Evolutionary conservation across 2,113 vertebrate species (phyloP).

Genomic region (Petrocephalus zakoni): DNA sequence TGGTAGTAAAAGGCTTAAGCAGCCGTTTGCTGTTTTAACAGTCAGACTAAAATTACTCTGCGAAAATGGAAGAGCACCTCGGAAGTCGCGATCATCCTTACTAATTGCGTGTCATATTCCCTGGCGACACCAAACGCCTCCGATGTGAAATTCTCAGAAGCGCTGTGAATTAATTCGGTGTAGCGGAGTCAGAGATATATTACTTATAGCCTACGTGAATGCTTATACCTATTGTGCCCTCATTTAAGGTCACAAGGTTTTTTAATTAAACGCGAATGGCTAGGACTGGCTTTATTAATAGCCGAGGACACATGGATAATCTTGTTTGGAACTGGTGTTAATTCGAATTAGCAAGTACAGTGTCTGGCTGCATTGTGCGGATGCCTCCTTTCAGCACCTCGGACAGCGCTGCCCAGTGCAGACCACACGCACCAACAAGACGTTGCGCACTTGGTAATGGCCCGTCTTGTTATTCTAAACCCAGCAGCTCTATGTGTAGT

Average conservation of each 20-base stretch:
- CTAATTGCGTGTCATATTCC: conserved; percentile 29
- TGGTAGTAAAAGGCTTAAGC: background rate
- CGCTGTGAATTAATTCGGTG: conserved; percentile 46
- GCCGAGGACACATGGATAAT: background rate
- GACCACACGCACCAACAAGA: background rate
- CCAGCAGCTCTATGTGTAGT: background rate
- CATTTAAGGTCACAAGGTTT: background rate
- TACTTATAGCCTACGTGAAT: conserved; percentile 10
- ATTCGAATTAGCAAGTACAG: background rate
- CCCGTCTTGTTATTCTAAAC: background rate
- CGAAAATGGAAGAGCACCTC: background rate
- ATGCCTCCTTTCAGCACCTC: conserved; percentile 52
- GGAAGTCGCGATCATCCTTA: background rate
- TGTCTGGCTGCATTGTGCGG: background rate
- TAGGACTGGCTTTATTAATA: background rate
- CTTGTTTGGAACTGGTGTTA: background rate
- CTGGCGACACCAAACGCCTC: conserved; percentile 31
- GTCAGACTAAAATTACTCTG: conserved; percentile 4
- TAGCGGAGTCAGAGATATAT: conserved; percentile 24
- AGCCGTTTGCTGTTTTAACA: background rate
- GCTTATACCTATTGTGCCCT: background rate
- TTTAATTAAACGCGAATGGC: background rate
- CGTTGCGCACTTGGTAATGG: background rate
- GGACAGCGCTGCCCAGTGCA: conserved; percentile 49
- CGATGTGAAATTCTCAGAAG: conserved; percentile 40